Percentiles rank a stretch among this genome's conserved stretches.
These are phyloP conservation scores for Smittia sp. DNA, from an alignment of 2,888 invertebrate species.

Conservation along the genomic window DNA sequence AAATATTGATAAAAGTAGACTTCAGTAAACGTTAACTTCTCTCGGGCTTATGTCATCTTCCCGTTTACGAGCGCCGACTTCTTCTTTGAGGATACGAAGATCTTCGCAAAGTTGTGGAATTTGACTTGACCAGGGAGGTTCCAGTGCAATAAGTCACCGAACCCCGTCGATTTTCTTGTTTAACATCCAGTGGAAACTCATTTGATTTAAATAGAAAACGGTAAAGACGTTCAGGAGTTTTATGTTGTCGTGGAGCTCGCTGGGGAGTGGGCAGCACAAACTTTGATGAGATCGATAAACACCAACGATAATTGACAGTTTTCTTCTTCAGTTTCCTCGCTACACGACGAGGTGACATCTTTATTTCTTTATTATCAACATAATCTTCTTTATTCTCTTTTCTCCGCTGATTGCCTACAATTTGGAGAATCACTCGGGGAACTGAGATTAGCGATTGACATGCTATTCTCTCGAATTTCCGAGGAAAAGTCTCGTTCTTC, in stretches of 20 bases:
- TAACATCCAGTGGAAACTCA: neutral
- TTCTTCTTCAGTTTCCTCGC: neutral
- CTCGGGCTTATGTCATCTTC: neutral
- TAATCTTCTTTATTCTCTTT: neutral
- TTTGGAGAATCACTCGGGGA: conserved; percentile 31
- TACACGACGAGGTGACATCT: conserved; percentile 35
- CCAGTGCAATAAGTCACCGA: too few relatives aligned
- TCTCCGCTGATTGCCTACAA: conserved; percentile 30
- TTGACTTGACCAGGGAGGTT: too few relatives aligned
- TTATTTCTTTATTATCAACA: conserved; percentile 36
- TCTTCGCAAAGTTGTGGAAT: neutral
- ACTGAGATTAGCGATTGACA: conserved; percentile 27
- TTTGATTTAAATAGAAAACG: conserved; percentile 5
- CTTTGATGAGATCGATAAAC: conserved; percentile 1
- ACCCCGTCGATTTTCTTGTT: too few relatives aligned
- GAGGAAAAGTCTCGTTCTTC: neutral
- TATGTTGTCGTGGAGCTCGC: neutral
- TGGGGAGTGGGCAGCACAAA: conserved; percentile 32
- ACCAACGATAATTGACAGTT: conserved; percentile 30
- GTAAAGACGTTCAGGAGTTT: neutral
- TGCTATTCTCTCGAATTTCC: conserved; percentile 3
- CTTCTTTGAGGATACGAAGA: too few relatives aligned
- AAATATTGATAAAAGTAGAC: conserved; percentile 23
- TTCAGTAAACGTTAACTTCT: conserved; percentile 1
- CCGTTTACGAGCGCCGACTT: neutral